These are phyloP conservation scores for Rhinolophus ferrumequinum DNA, from an alignment of 2,113 vertebrate genomes.

Conservation along the genomic window DNA sequence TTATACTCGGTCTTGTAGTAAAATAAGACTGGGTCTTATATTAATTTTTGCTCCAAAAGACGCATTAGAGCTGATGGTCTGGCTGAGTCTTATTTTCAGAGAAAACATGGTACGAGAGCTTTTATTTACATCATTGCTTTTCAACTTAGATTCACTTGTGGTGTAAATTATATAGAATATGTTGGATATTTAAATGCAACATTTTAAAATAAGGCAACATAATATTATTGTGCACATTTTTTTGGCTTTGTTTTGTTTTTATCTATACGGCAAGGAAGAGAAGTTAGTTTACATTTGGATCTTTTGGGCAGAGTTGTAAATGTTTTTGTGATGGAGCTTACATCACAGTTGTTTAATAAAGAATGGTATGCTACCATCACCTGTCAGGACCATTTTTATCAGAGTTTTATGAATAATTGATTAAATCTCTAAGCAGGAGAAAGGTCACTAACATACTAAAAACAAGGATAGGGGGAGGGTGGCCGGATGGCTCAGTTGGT, in stretches of 20 bases:
- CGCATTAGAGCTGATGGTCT: too few relatives aligned
- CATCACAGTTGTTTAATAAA: neutral
- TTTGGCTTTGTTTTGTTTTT: neutral
- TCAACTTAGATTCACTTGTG: constrained; percentile 9
- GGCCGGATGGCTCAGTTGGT: too few relatives aligned
- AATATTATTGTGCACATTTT: neutral
- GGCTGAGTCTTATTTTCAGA: too few relatives aligned
- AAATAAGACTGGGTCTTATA: too few relatives aligned
- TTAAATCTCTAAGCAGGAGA: neutral
- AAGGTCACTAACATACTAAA: neutral
- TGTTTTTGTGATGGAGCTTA: neutral
- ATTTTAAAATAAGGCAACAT: constrained; percentile 9
- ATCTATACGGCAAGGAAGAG: neutral
- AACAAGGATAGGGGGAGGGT: neutral
- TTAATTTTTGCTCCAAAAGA: too few relatives aligned
- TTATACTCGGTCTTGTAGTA: too few relatives aligned
- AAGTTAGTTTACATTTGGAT: neutral
- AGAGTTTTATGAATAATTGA: neutral
- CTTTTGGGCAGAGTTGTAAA: neutral
- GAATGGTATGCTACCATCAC: neutral
- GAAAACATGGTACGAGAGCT: neutral
- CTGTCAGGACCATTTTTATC: neutral
- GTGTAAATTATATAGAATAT: neutral
- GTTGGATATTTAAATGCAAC: neutral
- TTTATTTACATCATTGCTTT: neutral